phyloP scores from a whole-genome alignment of 1,140 invertebrate genomes.

The Aphaenogaster rudis region DNA sequence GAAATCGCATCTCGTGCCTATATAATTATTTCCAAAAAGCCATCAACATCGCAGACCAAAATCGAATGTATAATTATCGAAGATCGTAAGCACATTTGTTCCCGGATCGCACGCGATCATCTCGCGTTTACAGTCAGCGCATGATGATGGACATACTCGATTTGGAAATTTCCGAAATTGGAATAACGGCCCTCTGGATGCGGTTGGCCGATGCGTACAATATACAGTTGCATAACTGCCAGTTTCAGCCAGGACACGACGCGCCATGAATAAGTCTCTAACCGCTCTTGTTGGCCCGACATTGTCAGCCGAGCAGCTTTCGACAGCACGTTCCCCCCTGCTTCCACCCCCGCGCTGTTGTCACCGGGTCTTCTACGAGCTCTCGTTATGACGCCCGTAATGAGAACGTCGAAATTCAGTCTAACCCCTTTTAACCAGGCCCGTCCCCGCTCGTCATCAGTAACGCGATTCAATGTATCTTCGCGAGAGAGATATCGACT shows the following conservation, averaged over 20 bases:
- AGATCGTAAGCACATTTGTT: neutral
- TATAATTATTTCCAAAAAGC: neutral
- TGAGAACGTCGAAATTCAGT: constrained; percentile 74
- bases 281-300: constrained; percentile 75
- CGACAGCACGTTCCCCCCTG: constrained; percentile 53
- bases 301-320: constrained; percentile 75
- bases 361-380: constrained; percentile 52
- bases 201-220: constrained; percentile 54
- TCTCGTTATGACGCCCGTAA: constrained; percentile 72
- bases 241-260: constrained; percentile 75
- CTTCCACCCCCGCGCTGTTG: constrained; percentile 20
- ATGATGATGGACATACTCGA: constrained; percentile 67
- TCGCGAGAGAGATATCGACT: constrained; percentile 17
- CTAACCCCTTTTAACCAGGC: constrained; percentile 66
- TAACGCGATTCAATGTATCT: constrained; percentile 57
- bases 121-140: constrained; percentile 9
- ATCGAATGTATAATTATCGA: constrained; percentile 4
- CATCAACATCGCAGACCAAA: neutral
- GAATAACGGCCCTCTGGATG: constrained; percentile 68
- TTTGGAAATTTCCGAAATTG: constrained; percentile 74
- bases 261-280: constrained; percentile 76
- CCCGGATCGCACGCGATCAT: neutral
- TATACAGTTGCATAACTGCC: constrained; percentile 75
- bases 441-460: neutral
- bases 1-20: neutral